Base-by-base conservation (phyloP, 2,797 vertebrate species). In the Spea hammondii region DNA sequence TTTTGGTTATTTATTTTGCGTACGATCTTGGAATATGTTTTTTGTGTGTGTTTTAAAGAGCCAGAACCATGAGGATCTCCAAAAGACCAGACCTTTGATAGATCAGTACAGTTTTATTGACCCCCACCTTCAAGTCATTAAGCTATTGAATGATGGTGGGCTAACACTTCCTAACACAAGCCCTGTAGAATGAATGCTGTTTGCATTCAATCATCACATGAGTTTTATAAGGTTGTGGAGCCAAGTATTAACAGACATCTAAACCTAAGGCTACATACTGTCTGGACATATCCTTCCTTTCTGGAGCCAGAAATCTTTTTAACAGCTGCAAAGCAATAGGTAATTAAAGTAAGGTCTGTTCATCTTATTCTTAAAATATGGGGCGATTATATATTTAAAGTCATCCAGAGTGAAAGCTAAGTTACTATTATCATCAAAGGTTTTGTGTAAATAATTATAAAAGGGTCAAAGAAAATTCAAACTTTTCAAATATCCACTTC, bases 121-220 rank as follows among this genome's bases (percentile, higher is more conserved):
- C 12, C 55, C 55, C 55, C 0, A 12, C 32, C 44, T 70, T 73
- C 73, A 17, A 32, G 3, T 53, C 68, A 67, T 8, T 86, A 81
- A 84, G 74, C 73, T 71, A 5, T 1, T 89, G 88, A 89, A 3
- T 3, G 59, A 86, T 83, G 77, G 83, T 53, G 82, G 55, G 77
- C 85, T 77, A 66, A 85, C 87, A 84, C 83, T 84, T 84, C 57
- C 64, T 57, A 75, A 0, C 0, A 60, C 67, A 55, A 67, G 82
- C 85, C 84, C 82, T 86, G 85, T 73, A 74, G 84, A 84, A 51
- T 9, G 73, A 83, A 71, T 80, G 83, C 89, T 91, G 91, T 84
- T 92, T 90, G 88, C 82, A 84, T 92, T 92, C 91, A 90, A 86
- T 88, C 91, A 91, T 91, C 91, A 92, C 91, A 91, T 87, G 4